Evolutionary conservation across 2,797 vertebrate genomes (phyloP).

Genomic region (Chlorospingus semifuscus): DNA sequence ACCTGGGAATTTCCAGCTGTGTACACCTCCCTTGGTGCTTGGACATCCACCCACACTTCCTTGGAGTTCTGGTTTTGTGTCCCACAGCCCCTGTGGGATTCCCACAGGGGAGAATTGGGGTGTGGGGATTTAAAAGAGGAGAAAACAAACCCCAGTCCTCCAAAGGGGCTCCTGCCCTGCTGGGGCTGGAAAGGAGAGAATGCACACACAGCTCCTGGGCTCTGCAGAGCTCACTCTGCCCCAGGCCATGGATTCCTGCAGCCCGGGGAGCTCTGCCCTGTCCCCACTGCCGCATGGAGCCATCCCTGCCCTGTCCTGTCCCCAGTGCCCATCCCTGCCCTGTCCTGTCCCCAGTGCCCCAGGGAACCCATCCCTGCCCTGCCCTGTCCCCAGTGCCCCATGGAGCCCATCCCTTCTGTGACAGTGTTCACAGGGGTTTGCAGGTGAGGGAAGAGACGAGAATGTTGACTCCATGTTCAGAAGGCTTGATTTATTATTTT

Average conservation of each 20-base stretch:
- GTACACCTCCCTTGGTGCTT: rapidly evolving
- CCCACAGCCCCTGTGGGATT: rapidly evolving
- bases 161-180: rapidly evolving
- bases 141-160: not conserved
- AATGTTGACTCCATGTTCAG: too few species aligned
- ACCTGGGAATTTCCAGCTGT: not conserved
- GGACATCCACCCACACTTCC: not conserved
- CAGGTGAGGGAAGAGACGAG: too few species aligned
- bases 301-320: too few species aligned
- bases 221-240: not conserved
- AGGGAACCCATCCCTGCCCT: too few species aligned
- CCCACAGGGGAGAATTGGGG: not conserved
- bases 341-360: too few species aligned
- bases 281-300: not conserved
- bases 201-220: not conserved
- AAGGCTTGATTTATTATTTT: too few species aligned
- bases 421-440: too few species aligned
- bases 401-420: too few species aligned
- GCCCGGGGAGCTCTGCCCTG: not conserved
- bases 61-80: not conserved
- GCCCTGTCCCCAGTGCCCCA: too few species aligned
- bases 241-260: not conserved
- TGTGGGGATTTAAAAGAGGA: not conserved
- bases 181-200: not conserved
- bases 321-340: too few species aligned